These are phyloP conservation scores for Myotis daubentonii DNA, from an alignment of 2,797 vertebrate species.

Conservation along the genomic window DNA sequence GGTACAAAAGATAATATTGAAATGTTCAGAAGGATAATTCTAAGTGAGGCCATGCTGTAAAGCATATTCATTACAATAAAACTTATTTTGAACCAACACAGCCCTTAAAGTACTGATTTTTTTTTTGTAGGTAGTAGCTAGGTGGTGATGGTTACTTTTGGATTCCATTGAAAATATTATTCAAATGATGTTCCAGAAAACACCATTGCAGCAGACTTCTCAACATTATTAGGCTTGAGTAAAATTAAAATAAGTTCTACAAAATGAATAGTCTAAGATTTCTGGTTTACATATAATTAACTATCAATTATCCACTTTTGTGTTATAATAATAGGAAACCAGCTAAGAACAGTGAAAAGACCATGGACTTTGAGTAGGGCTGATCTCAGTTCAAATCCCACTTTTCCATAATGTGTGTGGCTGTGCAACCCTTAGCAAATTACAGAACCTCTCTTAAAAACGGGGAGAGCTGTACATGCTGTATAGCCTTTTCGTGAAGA, in stretches of 20 bases:
- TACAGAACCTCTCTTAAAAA: conserved; percentile 7
- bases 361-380: background rate
- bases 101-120: background rate
- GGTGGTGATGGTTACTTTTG: background rate
- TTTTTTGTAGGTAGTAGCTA: background rate
- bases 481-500: background rate
- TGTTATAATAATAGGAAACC: background rate
- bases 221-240: background rate
- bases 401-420: background rate
- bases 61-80: conserved; percentile 44
- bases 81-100: conserved; percentile 28
- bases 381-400: background rate
- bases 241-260: conserved; percentile 14
- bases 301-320: background rate
- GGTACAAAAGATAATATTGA: background rate
- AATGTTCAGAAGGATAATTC: background rate
- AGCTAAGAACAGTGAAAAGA: background rate
- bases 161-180: background rate
- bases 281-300: conserved; percentile 14
- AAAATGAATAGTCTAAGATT: background rate
- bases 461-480: background rate
- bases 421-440: background rate
- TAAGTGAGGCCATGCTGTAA: background rate
- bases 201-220: background rate
- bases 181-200: conserved; percentile 27